Evolutionary conservation across 2,888 invertebrate genomes (phyloP).

Genomic region (Cantharis nigra): DNA sequence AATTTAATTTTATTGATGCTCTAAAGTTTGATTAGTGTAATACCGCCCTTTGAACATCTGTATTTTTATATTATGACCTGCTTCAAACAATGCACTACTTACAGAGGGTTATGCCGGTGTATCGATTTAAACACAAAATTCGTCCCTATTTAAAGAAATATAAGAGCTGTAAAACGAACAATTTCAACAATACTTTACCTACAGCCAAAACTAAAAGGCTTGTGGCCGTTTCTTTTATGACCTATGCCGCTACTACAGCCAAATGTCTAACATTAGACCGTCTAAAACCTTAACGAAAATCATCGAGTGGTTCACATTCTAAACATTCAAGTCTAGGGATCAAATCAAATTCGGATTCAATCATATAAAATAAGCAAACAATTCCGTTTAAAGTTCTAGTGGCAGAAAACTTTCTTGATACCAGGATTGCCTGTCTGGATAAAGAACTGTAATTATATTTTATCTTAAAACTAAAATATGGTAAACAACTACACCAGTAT

Average conservation of each 20-base stretch:
- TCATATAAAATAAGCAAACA: conserved; percentile 53
- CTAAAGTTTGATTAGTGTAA: conserved; percentile 30
- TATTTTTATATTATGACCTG: conserved; percentile 9
- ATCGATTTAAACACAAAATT: conserved; percentile 16
- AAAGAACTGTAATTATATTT: background rate
- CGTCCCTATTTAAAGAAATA: conserved; percentile 25
- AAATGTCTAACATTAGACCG: conserved; percentile 26
- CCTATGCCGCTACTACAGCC: conserved; percentile 35
- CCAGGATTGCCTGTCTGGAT: background rate
- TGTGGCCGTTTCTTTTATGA: conserved; percentile 39
- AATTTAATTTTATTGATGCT: conserved; percentile 38
- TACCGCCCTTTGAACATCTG: conserved; percentile 17
- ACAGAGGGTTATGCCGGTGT: conserved; percentile 4
- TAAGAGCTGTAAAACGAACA: conserved; percentile 28
- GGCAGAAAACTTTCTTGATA: conserved; percentile 52
- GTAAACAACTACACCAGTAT: background rate
- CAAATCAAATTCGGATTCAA: conserved; percentile 54
- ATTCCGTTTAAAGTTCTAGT: conserved; percentile 46
- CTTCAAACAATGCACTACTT: conserved; percentile 18
- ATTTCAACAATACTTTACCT: conserved; percentile 30
- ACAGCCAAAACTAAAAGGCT: conserved; percentile 36
- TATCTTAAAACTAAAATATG: background rate
- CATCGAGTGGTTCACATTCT: conserved; percentile 35
- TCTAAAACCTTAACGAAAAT: background rate
- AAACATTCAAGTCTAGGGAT: conserved; percentile 30